These are phyloP conservation scores for Galagoides demidoff DNA, from an alignment of 2,797 vertebrate species.

Conservation along the genomic window DNA sequence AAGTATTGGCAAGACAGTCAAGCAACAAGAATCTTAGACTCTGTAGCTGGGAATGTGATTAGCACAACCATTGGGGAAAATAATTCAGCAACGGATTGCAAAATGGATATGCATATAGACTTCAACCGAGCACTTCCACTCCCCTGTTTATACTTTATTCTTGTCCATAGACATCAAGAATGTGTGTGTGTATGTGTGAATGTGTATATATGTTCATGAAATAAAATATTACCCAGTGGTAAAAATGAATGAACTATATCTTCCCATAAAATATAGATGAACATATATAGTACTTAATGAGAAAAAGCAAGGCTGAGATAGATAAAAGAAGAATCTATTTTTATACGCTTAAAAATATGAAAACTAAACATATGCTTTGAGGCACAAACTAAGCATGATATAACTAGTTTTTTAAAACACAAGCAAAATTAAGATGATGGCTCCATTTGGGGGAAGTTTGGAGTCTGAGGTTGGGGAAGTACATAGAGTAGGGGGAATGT, in stretches of 20 bases:
- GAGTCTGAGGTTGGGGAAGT: neutral
- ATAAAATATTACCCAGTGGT: neutral
- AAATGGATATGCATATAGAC: neutral
- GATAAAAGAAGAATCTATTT: conserved; percentile 52
- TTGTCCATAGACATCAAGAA: neutral
- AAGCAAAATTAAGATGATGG: neutral
- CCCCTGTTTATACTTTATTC: neutral
- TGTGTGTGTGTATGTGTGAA: neutral
- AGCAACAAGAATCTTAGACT: conserved; percentile 52
- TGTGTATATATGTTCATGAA: neutral
- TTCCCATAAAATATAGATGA: conserved; percentile 44
- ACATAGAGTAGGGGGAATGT: neutral
- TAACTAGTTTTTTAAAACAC: neutral
- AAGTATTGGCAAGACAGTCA: conserved; percentile 68
- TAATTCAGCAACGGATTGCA: conserved; percentile 47
- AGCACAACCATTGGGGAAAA: conserved; percentile 56
- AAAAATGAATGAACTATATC: conserved; percentile 27
- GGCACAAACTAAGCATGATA: neutral
- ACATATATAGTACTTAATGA: neutral
- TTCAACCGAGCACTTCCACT: neutral
- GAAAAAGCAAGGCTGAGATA: conserved; percentile 25
- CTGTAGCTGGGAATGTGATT: conserved; percentile 53
- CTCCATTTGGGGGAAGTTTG: neutral
- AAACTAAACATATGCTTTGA: conserved; percentile 46
- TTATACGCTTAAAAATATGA: conserved; percentile 52